Evolutionary conservation across 2,113 vertebrate species (phyloP).

Genomic region (Perca fluviatilis): DNA sequence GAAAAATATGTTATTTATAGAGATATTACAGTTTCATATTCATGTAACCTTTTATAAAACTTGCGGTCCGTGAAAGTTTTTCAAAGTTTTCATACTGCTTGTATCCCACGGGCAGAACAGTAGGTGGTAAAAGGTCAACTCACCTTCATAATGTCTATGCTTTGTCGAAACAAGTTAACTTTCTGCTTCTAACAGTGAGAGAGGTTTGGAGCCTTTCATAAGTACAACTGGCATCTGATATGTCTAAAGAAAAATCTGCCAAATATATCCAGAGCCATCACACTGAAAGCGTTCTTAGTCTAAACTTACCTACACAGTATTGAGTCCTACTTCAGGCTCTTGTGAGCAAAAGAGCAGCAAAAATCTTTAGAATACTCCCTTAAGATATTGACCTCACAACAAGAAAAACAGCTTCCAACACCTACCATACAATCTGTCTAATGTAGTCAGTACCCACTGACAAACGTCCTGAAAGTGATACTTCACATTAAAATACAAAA

Average conservation of each 20-base stretch:
- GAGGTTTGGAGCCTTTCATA: not conserved
- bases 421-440: not conserved
- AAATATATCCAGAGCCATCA: not conserved
- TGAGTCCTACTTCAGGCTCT: not conserved
- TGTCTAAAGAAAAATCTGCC: not conserved
- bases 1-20: not conserved
- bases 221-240: slow-evolving; percentile 6
- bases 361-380: not conserved
- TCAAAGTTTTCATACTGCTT: not conserved
- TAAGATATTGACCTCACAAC: slow-evolving; percentile 14
- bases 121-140: slow-evolving; percentile 44
- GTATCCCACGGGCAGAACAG: slow-evolving; percentile 25
- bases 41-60: not conserved
- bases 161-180: slow-evolving; percentile 28
- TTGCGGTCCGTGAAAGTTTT: slow-evolving; percentile 4
- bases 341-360: not conserved
- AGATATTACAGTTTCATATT: not conserved
- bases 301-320: not conserved
- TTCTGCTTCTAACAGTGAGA: slow-evolving; percentile 3
- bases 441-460: not conserved
- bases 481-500: not conserved
- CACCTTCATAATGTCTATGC: slow-evolving; percentile 25
- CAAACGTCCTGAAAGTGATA: not conserved
- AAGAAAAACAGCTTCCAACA: not conserved
- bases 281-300: not conserved